These are phyloP conservation scores for Tachypleus tridentatus DNA, from an alignment of 1,140 invertebrate species.

Conservation along the genomic window DNA sequence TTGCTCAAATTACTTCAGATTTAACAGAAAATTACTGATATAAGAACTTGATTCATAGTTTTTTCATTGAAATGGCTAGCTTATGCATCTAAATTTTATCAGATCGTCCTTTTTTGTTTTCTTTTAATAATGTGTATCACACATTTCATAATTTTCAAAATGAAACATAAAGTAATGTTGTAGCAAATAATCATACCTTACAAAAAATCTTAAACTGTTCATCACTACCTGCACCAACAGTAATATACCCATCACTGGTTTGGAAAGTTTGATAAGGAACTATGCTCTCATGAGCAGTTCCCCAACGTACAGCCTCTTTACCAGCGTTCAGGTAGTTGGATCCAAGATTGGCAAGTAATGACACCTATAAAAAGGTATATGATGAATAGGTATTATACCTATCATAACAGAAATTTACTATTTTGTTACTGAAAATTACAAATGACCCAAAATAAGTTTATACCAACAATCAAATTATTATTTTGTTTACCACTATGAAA, in stretches of 20 bases:
- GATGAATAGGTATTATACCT: neutral
- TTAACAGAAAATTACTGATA: no score
- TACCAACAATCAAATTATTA: neutral
- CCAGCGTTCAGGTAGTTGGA: conserved; percentile 82
- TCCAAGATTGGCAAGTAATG: conserved; percentile 75
- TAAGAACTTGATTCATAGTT: no score
- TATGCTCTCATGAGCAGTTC: conserved; percentile 85
- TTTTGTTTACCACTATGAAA: no score
- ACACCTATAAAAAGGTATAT: conserved; percentile 38
- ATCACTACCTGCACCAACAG: conserved; percentile 60
- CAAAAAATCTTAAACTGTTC: conserved; percentile 25
- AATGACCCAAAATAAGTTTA: conserved; percentile 1
- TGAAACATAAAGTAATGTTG: no score
- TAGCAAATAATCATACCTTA: conserved; percentile 2
- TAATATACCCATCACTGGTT: conserved; percentile 68
- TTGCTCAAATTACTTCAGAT: no score
- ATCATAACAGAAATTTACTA: neutral
- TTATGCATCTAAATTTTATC: no score
- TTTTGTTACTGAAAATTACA: conserved; percentile 3
- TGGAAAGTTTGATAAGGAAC: conserved; percentile 85
- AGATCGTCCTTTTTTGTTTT: no score
- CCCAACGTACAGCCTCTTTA: conserved; percentile 57
- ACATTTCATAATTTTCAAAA: no score
- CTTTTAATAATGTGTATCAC: no score
- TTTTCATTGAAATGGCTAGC: no score